A percentile compares a stretch with the other conserved stretches of the same genome.
These are phyloP conservation scores for Thermophis baileyi DNA, from an alignment of 2,113 vertebrate genomes.

Conservation along the genomic window DNA sequence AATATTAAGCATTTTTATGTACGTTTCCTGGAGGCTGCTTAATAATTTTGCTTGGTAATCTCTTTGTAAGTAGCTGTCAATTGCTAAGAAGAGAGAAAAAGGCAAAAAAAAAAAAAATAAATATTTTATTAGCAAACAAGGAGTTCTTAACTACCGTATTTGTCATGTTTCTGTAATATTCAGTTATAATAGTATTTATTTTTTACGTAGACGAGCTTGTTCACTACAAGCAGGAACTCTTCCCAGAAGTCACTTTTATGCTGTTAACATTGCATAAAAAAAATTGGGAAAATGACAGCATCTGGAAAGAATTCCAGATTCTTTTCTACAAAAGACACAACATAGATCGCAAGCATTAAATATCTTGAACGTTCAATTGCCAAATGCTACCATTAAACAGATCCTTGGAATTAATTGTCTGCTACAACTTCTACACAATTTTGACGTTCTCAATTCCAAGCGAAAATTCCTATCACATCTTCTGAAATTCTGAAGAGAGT, in stretches of 20 bases:
- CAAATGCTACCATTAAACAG: not conserved
- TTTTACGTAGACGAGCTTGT: not conserved
- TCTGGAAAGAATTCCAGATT: not conserved
- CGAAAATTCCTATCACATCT: not conserved
- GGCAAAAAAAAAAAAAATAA: no score
- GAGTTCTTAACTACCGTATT: not conserved
- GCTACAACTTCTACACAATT: not conserved
- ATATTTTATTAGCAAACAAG: not conserved
- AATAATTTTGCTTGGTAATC: not conserved
- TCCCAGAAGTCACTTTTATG: not conserved
- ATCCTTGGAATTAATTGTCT: not conserved
- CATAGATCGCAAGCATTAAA: not conserved
- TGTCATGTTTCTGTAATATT: slow-evolving; percentile 1
- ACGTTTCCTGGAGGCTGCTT: not conserved
- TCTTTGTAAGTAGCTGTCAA: not conserved
- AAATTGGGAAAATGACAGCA: not conserved
- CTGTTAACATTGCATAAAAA: not conserved
- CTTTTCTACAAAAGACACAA: not conserved
- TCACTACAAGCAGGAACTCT: not conserved
- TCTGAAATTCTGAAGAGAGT: not conserved
- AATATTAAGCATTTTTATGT: not conserved
- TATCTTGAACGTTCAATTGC: not conserved
- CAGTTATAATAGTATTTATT: not conserved
- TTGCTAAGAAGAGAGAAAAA: no score
- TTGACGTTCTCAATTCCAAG: not conserved